Base-by-base conservation (phyloP, 2,113 vertebrate species). In the Prolemur simus region DNA sequence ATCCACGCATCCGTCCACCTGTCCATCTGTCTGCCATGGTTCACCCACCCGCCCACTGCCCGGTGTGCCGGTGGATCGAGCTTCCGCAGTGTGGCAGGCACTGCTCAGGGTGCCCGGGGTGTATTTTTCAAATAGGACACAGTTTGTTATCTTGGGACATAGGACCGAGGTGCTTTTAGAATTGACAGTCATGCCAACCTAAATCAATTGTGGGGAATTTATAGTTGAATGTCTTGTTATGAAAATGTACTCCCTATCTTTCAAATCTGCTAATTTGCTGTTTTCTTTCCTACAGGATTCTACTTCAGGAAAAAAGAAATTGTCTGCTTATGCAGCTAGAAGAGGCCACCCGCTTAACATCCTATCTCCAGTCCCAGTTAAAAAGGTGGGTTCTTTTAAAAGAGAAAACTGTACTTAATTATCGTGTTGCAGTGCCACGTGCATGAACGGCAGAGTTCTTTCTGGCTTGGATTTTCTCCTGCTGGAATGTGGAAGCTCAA, bases 241-340 rank as follows among this genome's bases (percentile, higher is more conserved):
- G 86, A 95, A 69, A 80, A 87, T 90, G 42, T 10, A 39, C 39
- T 83, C 10, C 2, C 10, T 54, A 1, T 69, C 74, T 91, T 68
- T 76, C 25, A 80, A 80, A 87, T 74, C 56, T 29, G 54, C 56
- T 52, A 58, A 23, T 32, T n/a, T 13, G 8, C 58, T 81, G 0
- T 82, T 82, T 17, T 98, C 95, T 86, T 83, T 80, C 93, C 98
- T 98, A 34, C 13, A 99, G 99, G 98, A 99, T 99, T 98, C 98
- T 99, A 88, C 99, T 99, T 98, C 99, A 99, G 98, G 99, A 99
- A 98, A 99, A 99, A 98, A 99, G 99, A 98, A 99, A 99, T 69
- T 99, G 98, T 95, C 99, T 99, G 49, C 99, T 99, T 94, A 99
- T 99, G 97, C 99, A 99, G 97, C 98, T 99, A 97, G 99, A 99